phyloP scores from a whole-genome alignment of 1,140 invertebrate genomes.

The Nylanderia fulva region DNA sequence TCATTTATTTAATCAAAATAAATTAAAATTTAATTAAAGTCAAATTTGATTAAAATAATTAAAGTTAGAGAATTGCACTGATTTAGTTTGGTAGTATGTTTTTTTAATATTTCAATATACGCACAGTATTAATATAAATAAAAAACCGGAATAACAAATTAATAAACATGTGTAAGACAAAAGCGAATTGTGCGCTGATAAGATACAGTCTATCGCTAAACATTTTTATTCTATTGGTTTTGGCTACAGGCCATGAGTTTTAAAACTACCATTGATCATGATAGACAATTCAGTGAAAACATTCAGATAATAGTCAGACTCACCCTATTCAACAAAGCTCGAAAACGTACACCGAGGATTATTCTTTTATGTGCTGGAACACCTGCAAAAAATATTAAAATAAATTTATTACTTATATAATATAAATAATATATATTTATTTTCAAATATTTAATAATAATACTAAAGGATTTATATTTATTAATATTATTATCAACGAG shows the following conservation, averaged over 20 bases:
- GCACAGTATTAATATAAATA: neutral
- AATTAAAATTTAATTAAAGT: constrained; percentile 17
- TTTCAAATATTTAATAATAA: neutral
- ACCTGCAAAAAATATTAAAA: neutral
- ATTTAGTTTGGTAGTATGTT: neutral
- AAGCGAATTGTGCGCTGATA: neutral
- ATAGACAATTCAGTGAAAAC: constrained; percentile 24
- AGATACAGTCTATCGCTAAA: constrained; percentile 3
- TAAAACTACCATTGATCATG: neutral
- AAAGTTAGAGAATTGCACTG: neutral
- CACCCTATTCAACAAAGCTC: constrained; percentile 8
- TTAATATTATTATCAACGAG: too few relatives aligned
- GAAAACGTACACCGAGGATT: neutral
- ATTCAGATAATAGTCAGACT: constrained; percentile 38
- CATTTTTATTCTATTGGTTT: neutral
- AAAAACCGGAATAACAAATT: constrained; percentile 9
- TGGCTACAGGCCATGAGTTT: neutral
- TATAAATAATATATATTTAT: too few relatives aligned
- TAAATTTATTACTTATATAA: too few relatives aligned
- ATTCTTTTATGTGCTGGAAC: neutral
- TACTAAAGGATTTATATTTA: neutral
- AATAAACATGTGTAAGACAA: neutral
- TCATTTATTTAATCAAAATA: too few relatives aligned
- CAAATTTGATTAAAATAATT: neutral
- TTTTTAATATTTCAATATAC: neutral